phyloP scores from a whole-genome alignment of 2,888 invertebrate genomes.

The Cremastinae sp. region DNA sequence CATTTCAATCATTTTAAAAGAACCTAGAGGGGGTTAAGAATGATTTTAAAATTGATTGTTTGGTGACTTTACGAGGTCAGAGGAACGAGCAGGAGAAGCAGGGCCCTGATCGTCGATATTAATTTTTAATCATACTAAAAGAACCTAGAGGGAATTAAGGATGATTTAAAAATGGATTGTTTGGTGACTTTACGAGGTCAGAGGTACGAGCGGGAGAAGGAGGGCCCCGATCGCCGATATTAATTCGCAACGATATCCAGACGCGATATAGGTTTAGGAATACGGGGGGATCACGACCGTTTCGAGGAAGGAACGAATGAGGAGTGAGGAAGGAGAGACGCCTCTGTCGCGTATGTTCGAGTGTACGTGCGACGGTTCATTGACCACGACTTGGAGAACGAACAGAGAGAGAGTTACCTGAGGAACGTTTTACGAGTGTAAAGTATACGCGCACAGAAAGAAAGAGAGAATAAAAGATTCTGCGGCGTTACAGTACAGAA shows the following conservation, averaged over 20 bases:
- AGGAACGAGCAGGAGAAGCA: no score
- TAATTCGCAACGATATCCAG: background rate
- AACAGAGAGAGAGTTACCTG: conserved; percentile 31
- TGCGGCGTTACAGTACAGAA: conserved; percentile 46
- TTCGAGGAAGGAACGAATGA: conserved; percentile 57
- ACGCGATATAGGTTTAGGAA: background rate
- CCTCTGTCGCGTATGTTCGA: conserved; percentile 66
- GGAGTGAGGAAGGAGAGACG: conserved; percentile 53
- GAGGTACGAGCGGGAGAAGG: no score
- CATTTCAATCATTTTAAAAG: no score
- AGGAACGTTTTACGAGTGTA: conserved; percentile 31
- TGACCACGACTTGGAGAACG: conserved; percentile 64
- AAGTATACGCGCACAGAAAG: background rate
- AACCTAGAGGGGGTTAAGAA: no score
- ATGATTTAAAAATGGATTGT: no score
- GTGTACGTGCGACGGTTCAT: conserved; percentile 69
- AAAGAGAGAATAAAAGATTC: conserved; percentile 19
- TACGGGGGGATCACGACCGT: conserved; percentile 42
- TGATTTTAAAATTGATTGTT: no score
- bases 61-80: no score
- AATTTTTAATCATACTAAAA: background rate
- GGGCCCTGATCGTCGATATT: background rate
- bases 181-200: no score
- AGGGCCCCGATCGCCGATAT: conserved; percentile 2
- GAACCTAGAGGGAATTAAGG: no score